Evolutionary conservation across 2,797 vertebrate species (phyloP).

Genomic region (Lycodopsis pacificus): DNA sequence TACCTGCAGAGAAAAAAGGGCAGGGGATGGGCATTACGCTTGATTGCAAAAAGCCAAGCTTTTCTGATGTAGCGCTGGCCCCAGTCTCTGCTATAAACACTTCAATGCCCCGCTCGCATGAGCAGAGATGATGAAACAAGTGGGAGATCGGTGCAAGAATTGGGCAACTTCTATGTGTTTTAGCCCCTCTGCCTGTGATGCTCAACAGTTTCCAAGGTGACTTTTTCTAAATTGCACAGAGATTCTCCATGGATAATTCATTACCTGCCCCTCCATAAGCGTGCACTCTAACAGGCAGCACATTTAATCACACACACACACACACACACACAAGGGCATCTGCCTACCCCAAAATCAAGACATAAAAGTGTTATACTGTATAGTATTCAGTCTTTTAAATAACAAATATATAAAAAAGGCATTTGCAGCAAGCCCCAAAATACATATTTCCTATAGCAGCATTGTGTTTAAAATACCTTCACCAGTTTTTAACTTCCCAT

Average conservation of each 20-base stretch:
- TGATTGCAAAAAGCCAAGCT: constrained; percentile 74
- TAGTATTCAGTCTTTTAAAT: constrained; percentile 13
- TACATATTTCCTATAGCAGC: not conserved
- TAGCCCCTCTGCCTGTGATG: constrained; percentile 68
- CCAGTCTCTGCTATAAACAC: constrained; percentile 79
- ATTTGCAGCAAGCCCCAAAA: constrained; percentile 6
- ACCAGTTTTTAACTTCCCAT: constrained; percentile 44
- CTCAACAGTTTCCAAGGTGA: constrained; percentile 84
- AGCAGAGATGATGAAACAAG: constrained; percentile 84
- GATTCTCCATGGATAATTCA: constrained; percentile 81
- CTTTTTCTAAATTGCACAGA: constrained; percentile 76
- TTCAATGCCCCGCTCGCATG: constrained; percentile 75
- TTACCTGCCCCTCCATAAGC: constrained; percentile 76
- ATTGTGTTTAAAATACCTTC: constrained; percentile 25
- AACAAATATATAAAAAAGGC: not conserved
- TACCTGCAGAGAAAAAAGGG: constrained; percentile 78
- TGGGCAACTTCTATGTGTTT: constrained; percentile 76
- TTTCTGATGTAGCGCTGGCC: constrained; percentile 70
- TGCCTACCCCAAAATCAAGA: constrained; percentile 30
- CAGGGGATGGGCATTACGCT: constrained; percentile 78
- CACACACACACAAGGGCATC: too few species aligned
- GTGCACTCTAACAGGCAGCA: constrained; percentile 72
- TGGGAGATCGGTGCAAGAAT: constrained; percentile 81
- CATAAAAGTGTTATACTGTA: constrained; percentile 35
- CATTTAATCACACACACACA: constrained; percentile 75